Percentiles rank a stretch among this genome's conserved stretches.
Conservation (phyloP, 35 echinoderm and acorn worm genomes). For the Heliocidaris tuberculata region DNA sequence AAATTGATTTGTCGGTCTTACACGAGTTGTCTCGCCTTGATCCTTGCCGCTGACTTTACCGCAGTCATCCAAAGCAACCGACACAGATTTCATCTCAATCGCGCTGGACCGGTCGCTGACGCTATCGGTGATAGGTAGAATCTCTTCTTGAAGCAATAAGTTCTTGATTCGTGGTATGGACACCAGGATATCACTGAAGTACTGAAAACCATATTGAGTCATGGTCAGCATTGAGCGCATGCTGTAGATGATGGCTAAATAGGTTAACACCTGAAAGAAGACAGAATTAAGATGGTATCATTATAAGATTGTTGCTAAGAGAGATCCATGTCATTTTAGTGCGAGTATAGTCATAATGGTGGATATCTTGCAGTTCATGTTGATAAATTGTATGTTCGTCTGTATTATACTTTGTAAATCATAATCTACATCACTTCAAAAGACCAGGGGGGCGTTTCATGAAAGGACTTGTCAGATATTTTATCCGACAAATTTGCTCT, state of each 20-base stretch:
- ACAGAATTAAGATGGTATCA: not conserved
- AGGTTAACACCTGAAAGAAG: conserved; percentile 53
- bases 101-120: not conserved
- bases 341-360: not conserved
- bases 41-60: not conserved
- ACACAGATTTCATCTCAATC: not conserved
- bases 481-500: too few relatives aligned
- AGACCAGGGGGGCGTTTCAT: too few relatives aligned
- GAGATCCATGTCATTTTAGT: not conserved
- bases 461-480: too few relatives aligned
- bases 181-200: conserved; percentile 50
- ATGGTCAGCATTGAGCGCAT: conserved; percentile 55
- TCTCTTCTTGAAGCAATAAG: not conserved
- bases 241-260: conserved; percentile 50
- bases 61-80: not conserved
- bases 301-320: not conserved
- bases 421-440: too few relatives aligned
- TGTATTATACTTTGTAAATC: too few relatives aligned
- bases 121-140: not conserved
- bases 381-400: too few relatives aligned
- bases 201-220: conserved; percentile 29
- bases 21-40: too few relatives aligned
- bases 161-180: conserved; percentile 55
- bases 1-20: too few relatives aligned
- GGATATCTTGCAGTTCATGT: too few relatives aligned